A percentile compares a stretch with the other conserved stretches of the same genome.
These are phyloP conservation scores for Trichogramma pretiosum DNA, from an alignment of 1,140 invertebrate species.

Conservation along the genomic window DNA sequence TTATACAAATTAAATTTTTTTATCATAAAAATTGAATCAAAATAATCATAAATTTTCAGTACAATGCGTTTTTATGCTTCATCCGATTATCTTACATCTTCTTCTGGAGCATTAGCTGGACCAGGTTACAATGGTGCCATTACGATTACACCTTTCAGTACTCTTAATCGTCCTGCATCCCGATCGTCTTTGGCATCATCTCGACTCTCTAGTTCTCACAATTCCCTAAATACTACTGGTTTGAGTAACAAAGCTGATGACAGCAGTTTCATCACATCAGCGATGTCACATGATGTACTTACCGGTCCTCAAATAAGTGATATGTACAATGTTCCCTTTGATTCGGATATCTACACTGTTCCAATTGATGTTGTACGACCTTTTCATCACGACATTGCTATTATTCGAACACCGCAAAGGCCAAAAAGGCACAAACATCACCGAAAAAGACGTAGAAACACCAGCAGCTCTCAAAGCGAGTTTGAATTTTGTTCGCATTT, in stretches of 20 bases:
- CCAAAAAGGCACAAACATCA: conserved; percentile 49
- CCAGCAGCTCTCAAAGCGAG: conserved; percentile 46
- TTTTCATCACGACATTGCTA: conserved; percentile 36
- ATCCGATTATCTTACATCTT: conserved; percentile 53
- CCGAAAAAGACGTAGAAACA: conserved; percentile 53
- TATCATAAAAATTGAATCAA: too few species aligned
- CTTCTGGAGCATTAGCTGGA: conserved; percentile 47
- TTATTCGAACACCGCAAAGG: conserved; percentile 48
- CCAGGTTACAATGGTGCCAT: conserved; percentile 27
- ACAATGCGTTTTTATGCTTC: conserved; percentile 50
- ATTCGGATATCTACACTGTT: conserved; percentile 76
- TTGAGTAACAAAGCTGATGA: conserved; percentile 62
- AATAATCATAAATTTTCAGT: too few species aligned
- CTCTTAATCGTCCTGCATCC: conserved; percentile 56
- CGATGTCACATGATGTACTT: conserved; percentile 72
- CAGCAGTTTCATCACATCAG: conserved; percentile 76
- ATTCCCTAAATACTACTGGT: conserved; percentile 65
- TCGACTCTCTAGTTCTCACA: conserved; percentile 69
- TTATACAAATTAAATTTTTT: too few species aligned
- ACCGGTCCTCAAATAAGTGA: conserved; percentile 50
- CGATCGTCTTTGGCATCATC: conserved; percentile 63
- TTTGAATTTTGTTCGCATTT: conserved; percentile 32
- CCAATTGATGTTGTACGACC: conserved; percentile 68
- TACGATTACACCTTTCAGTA: conserved; percentile 41
- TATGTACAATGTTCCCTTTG: conserved; percentile 76